These are phyloP conservation scores for Leptoteleia sp. DNA, from an alignment of 1,140 invertebrate genomes.

Conservation along the genomic window DNA sequence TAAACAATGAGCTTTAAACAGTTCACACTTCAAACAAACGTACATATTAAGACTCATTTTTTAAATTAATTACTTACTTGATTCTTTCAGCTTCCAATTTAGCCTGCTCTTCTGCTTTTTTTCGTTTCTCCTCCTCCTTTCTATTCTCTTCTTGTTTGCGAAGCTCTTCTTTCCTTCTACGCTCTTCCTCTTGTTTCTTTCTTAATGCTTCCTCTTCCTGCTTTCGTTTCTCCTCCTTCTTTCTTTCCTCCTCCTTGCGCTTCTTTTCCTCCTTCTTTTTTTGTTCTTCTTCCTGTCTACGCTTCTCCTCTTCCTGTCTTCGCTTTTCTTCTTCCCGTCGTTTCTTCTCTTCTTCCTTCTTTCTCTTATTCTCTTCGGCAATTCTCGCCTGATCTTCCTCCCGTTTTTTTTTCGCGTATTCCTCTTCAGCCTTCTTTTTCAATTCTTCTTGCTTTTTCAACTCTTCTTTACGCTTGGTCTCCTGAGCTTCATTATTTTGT, in stretches of 20 bases:
- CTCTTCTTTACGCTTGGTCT: constrained; percentile 80
- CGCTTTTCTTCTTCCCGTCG: constrained; percentile 76
- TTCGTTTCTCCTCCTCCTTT: constrained; percentile 78
- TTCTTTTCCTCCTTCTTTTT: constrained; percentile 80
- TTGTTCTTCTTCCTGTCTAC: constrained; percentile 73
- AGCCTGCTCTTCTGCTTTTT: constrained; percentile 78
- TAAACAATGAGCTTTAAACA: no score
- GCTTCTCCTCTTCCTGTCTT: constrained; percentile 75
- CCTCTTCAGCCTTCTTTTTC: constrained; percentile 77
- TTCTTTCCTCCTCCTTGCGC: constrained; percentile 79
- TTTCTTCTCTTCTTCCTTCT: constrained; percentile 79
- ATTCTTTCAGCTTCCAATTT: constrained; percentile 80
- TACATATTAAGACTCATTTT: constrained; percentile 3
- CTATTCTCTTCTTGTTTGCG: constrained; percentile 79
- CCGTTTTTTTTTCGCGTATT: constrained; percentile 73
- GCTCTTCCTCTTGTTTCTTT: constrained; percentile 79
- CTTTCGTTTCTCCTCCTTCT: constrained; percentile 79
- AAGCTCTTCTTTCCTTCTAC: constrained; percentile 80
- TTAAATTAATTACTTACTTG: constrained; percentile 54
- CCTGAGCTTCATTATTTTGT: constrained; percentile 74
- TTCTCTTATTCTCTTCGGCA: constrained; percentile 70
- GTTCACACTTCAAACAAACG: constrained; percentile 22
- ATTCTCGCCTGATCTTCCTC: constrained; percentile 81
- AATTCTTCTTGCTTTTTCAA: constrained; percentile 77
- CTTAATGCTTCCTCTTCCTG: constrained; percentile 73